Evolutionary conservation across 1,140 invertebrate genomes (phyloP).

Genomic region (Psilanteris sp.): DNA sequence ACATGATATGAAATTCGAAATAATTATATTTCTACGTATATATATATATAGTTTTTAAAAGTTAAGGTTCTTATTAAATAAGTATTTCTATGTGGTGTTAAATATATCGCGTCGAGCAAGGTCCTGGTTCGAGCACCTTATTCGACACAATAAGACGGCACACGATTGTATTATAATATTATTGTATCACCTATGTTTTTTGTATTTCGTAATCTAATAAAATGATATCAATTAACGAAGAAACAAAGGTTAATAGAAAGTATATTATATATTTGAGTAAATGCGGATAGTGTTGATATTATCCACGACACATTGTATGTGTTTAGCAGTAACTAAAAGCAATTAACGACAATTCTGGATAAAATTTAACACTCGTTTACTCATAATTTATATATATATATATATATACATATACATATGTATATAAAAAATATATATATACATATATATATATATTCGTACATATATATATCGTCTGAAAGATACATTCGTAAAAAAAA

Average conservation of each 20-base stretch:
- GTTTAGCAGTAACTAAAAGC: constrained; percentile 62
- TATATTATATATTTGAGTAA: constrained; percentile 80
- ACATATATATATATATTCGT: constrained; percentile 63
- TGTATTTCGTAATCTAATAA: constrained; percentile 78
- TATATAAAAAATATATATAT: constrained; percentile 66
- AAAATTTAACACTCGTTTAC: constrained; percentile 78
- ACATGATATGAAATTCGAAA: constrained; percentile 74
- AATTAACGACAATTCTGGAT: constrained; percentile 69
- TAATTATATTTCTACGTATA: constrained; percentile 77
- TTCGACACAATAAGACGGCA: constrained; percentile 72
- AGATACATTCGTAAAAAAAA: constrained; percentile 77
- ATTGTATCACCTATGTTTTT: constrained; percentile 78
- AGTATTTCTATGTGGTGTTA: constrained; percentile 72
- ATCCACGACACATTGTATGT: constrained; percentile 70
- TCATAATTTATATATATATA: constrained; percentile 75
- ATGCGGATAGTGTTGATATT: constrained; percentile 74
- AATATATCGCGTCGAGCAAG: constrained; percentile 70
- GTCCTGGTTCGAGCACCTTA: constrained; percentile 66
- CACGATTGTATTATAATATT: constrained; percentile 77
- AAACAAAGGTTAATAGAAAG: constrained; percentile 75
- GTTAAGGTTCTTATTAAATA: constrained; percentile 71
- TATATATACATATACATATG: constrained; percentile 63
- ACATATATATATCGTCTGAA: constrained; percentile 55
- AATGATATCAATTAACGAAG: constrained; percentile 74
- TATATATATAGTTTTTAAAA: constrained; percentile 72